Base-by-base conservation (phyloP, 1,140 invertebrate genomes). In the Lethocerus indicus region DNA sequence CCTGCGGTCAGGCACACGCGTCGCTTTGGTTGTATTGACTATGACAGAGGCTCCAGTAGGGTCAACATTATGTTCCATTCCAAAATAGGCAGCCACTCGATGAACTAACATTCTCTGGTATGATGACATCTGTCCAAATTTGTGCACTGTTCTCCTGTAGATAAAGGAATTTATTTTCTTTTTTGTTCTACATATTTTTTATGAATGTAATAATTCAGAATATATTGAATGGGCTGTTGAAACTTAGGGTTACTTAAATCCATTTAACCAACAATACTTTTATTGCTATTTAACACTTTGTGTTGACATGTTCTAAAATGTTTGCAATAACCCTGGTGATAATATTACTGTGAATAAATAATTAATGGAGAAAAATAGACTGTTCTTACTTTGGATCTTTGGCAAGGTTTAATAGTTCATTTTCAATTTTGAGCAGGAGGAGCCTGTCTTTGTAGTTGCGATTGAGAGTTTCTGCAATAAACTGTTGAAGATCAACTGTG, bases 101-200 rank as follows among this genome's bases (percentile, higher is more conserved):
- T 95, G 91, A 5, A 94, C 87, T 53, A 96, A 66, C 89, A 96
- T 93, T 27, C 90, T 73, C 57, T 93, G 87, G 68, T 95, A 95
- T 35, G 89, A 92, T 35, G 87, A 87, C 81, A 90, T 87, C 59
- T 79, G 79, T 5, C 82, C 81, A 70, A 94, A 93, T 59, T 84
- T 87, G 52, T 82, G 78, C 55, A 82, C 75, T 60, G 74, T 77
- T 47, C 74, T 73, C 25, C 76, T 75, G 55, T 1, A 62, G 61
- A 53, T 29, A 23, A 23, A 12, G n/a, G 13, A 42, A 16, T 42
- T 18, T 14, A 20, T 20, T 3, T 42, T 42, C 13, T n/a, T n/a
- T n/a, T n/a, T n/a, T n/a, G n/a, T n/a, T n/a, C n/a, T n/a, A n/a
- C n/a, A n/a, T n/a, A n/a, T n/a, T n/a, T n/a, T n/a, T n/a, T n/a